These are phyloP conservation scores for Pseudomugil tenellus DNA, from an alignment of 2,797 vertebrate genomes.

Conservation along the genomic window DNA sequence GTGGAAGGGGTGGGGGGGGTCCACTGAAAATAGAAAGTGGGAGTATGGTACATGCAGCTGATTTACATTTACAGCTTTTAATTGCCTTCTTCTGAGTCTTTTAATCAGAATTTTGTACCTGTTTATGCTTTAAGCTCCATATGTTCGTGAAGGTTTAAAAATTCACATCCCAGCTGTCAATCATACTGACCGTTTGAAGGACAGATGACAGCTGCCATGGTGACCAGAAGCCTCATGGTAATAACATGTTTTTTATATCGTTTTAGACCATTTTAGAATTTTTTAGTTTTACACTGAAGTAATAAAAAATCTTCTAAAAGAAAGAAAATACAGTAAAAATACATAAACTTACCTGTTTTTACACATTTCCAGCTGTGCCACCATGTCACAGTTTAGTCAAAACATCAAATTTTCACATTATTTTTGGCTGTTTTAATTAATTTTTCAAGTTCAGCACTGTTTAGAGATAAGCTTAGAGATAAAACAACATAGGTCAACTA, in stretches of 20 bases:
- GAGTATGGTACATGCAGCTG: slow-evolving; percentile 52
- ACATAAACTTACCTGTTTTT: slow-evolving; percentile 15
- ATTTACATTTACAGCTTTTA: slow-evolving; percentile 78
- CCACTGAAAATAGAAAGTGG: slow-evolving; percentile 52
- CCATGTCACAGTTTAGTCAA: slow-evolving; percentile 11
- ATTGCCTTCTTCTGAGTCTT: slow-evolving; percentile 77
- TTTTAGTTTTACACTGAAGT: neutral
- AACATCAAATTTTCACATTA: slow-evolving; percentile 14
- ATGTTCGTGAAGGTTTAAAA: slow-evolving; percentile 72
- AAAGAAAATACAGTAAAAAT: slow-evolving; percentile 4
- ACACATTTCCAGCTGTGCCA: slow-evolving; percentile 12
- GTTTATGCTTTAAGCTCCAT: slow-evolving; percentile 61
- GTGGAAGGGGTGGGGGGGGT: slow-evolving; percentile 14
- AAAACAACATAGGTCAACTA: neutral
- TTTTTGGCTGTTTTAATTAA: no score
- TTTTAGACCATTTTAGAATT: no score
- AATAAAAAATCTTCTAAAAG: slow-evolving; percentile 3
- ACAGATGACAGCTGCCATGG: slow-evolving; percentile 61
- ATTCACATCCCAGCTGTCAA: slow-evolving; percentile 80
- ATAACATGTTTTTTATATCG: slow-evolving; percentile 38
- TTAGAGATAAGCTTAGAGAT: neutral
- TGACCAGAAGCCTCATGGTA: slow-evolving; percentile 36
- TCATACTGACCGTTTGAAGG: slow-evolving; percentile 71
- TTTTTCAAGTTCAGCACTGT: neutral
- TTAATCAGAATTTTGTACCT: slow-evolving; percentile 75